Conservation (phyloP, 2,888 invertebrate genomes). For the Cryptocheilus praepositus region DNA sequence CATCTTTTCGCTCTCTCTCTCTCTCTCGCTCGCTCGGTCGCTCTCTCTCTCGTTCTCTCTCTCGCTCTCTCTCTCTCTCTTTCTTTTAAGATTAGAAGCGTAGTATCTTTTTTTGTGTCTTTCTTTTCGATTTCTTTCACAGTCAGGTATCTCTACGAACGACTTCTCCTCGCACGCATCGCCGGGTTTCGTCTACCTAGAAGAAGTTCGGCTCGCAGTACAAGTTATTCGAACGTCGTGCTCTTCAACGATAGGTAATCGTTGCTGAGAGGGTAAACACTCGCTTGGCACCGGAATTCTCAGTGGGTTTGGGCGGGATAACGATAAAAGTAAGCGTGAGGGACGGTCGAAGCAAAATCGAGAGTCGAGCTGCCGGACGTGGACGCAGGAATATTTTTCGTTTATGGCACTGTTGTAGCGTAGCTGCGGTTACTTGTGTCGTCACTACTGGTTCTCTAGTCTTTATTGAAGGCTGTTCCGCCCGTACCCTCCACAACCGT, state of each 20-base stretch:
- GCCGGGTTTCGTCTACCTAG: conserved; percentile 32
- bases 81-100: conserved; percentile 72
- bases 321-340: conserved; percentile 18
- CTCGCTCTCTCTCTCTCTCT: conserved; percentile 67
- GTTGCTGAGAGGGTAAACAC: conserved; percentile 33
- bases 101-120: conserved; percentile 62
- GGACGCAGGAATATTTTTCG: no score
- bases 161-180: conserved; percentile 58
- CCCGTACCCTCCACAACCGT: no score
- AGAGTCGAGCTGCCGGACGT: conserved; percentile 2
- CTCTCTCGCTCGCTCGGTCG: conserved; percentile 67
- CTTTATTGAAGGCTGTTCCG: no score
- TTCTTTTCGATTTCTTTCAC: conserved; percentile 55
- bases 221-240: conserved; percentile 36
- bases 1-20: conserved; percentile 67
- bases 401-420: no score
- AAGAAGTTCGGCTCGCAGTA: conserved; percentile 46
- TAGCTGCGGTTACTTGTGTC: no score
- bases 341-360: conserved; percentile 29
- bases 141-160: conserved; percentile 60
- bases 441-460: no score
- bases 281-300: conserved; percentile 54
- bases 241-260: conserved; percentile 9
- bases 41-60: conserved; percentile 67
- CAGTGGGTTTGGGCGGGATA: conserved; percentile 22